These are phyloP conservation scores for Brachypterus glaber DNA, from an alignment of 2,888 invertebrate genomes.

Conservation along the genomic window DNA sequence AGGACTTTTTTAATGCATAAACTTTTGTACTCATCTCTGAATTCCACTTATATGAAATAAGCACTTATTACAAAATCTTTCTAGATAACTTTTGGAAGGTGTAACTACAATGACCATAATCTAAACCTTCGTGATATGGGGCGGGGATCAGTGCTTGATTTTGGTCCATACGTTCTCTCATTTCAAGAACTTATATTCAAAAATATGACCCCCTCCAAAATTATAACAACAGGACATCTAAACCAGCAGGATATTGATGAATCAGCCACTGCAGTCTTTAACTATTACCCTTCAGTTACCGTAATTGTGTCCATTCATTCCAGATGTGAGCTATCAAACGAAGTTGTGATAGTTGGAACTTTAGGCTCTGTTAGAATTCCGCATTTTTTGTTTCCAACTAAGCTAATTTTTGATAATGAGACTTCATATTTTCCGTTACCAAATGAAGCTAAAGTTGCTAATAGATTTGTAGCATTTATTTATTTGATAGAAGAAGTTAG, in stretches of 20 bases:
- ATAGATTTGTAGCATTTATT: not conserved
- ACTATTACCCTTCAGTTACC: not conserved
- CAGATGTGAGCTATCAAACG: not conserved
- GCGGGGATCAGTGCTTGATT: not conserved
- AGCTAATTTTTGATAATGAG: not conserved
- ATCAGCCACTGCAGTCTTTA: not conserved
- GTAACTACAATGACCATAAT: not conserved
- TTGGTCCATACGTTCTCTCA: not conserved
- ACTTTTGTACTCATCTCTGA: too few species aligned
- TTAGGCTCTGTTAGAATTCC: not conserved
- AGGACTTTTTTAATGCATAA: too few species aligned
- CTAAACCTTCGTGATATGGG: not conserved
- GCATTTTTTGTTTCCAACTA: conserved; percentile 2
- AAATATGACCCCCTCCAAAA: not conserved
- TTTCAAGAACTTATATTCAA: not conserved
- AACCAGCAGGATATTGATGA: not conserved
- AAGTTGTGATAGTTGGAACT: not conserved
- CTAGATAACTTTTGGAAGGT: not conserved
- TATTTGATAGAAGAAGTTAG: not conserved
- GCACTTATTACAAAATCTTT: too few species aligned
- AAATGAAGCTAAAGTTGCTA: not conserved
- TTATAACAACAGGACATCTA: not conserved
- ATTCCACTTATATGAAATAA: too few species aligned
- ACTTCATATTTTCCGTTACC: not conserved
- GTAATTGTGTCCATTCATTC: not conserved